Conservation (phyloP, 2,888 invertebrate genomes). For the Sipha maydis region DNA sequence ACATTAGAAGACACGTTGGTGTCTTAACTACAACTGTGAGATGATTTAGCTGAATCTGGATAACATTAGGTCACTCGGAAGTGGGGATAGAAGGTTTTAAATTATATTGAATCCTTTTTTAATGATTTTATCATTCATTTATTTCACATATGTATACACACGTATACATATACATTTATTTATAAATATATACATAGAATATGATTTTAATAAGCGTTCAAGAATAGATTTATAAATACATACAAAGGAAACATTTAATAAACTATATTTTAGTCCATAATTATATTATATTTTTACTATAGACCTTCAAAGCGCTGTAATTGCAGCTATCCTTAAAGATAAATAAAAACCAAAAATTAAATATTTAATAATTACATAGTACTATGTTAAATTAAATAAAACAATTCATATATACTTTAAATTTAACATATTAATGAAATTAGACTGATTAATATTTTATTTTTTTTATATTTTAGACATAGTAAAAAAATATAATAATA, state of each 20-base stretch:
- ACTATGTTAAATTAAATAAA: constrained; percentile 18
- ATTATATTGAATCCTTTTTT: constrained; percentile 41
- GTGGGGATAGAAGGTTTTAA: constrained; percentile 48
- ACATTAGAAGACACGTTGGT: neutral
- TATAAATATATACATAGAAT: constrained; percentile 33
- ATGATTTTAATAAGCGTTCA: constrained; percentile 25
- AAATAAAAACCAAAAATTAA: constrained; percentile 41
- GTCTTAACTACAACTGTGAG: constrained; percentile 39
- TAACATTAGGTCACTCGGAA: neutral
- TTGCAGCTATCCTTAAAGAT: constrained; percentile 18
- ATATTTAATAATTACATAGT: constrained; percentile 10
- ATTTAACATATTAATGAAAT: constrained; percentile 23
- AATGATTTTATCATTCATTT: constrained; percentile 19
- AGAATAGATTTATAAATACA: constrained; percentile 42
- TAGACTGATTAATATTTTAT: neutral
- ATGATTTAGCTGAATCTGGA: constrained; percentile 9
- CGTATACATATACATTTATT: neutral
- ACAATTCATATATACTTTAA: constrained; percentile 8
- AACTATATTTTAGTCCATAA: constrained; percentile 25
- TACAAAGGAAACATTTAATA: constrained; percentile 27
- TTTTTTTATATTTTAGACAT: neutral
- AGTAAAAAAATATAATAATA: constrained; percentile 23
- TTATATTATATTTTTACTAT: neutral
- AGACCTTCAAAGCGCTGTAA: constrained; percentile 3
- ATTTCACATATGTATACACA: neutral